Evolutionary conservation across 2,113 vertebrate species (phyloP), one percentile per base, ranked within the genome.

Genomic region (Neolamprologus cancellatus): DNA sequence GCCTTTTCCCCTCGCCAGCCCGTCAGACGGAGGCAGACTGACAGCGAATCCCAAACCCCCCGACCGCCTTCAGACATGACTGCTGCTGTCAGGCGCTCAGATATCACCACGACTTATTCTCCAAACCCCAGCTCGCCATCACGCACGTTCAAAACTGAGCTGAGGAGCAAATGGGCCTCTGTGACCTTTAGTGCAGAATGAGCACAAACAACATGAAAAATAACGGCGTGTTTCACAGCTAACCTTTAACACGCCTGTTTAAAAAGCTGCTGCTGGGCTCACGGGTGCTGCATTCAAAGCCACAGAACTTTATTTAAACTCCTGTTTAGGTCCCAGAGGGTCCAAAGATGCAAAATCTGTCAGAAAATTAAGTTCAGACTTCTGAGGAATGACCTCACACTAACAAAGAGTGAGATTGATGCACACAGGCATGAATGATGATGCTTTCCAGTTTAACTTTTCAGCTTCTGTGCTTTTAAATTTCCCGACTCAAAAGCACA

Each of bases 1-100:
- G 91, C 94, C 94, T 95, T 95, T 94, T 81, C 89, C 87, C 91
- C 86, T 66, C 66, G 55, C 86, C 88, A 30, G 83, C 55, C 84
- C 80, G 78, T 93, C 88, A 94, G 84, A 87, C 74, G 36, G 61
- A 81, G 61, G 48, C 92, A 83, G 84, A 93, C 82, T 93, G 94
- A 94, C 94, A 92, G 92, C n/a, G 30, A 69, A 84, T 94, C 93
- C 87, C 92, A 88, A 85, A 90, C n/a, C 88, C 89, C 84, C 34
- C 28, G 84, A 81, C 85, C 9, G 91, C 87, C 78, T n/a, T 87
- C 90, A 92, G 88, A 91, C 92, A 88, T 86, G 84, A 71, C 48
- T 39, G 64, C 78, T 64, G 88, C 88, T 88, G 92, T 91, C 92
- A 91, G 80, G 15, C 23, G 4, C 81, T 85, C 79, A 81, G 83